These are phyloP conservation scores for Malurus splendens DNA, from an alignment of 2,797 vertebrate species.

Conservation along the genomic window DNA sequence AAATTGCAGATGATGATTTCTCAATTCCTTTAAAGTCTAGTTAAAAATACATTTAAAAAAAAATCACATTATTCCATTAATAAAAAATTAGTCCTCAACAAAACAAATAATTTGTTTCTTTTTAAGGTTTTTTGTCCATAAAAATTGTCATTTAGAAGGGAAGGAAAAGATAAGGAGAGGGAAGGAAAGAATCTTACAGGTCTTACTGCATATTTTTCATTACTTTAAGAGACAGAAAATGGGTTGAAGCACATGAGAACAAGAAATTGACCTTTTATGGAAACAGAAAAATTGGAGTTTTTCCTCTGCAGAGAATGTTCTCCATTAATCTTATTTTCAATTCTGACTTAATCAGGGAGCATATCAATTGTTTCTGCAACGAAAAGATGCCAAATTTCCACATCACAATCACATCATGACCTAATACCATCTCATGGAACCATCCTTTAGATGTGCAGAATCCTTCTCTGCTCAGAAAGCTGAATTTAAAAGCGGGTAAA, in stretches of 20 bases:
- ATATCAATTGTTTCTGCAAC: background rate
- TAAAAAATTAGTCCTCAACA: background rate
- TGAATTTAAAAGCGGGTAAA: background rate
- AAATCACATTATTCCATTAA: background rate
- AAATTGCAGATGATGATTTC: background rate
- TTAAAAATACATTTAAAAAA: background rate
- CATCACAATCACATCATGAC: background rate
- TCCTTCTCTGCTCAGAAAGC: background rate
- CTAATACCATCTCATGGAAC: background rate
- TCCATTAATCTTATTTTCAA: background rate
- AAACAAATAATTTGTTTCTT: background rate
- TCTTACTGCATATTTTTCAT: background rate
- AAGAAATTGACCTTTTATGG: background rate
- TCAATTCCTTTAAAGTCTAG: background rate
- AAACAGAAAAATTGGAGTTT: background rate
- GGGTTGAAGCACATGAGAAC: background rate
- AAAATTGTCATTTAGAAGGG: background rate
- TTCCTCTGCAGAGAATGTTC: background rate
- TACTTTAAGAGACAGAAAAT: background rate
- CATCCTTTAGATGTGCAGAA: background rate
- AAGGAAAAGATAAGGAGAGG: background rate
- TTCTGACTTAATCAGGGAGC: background rate
- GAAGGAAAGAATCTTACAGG: background rate
- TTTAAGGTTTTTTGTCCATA: background rate
- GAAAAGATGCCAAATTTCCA: background rate